Conservation (phyloP, 2,888 invertebrate species). For the Lasioglossum pauxillum region DNA sequence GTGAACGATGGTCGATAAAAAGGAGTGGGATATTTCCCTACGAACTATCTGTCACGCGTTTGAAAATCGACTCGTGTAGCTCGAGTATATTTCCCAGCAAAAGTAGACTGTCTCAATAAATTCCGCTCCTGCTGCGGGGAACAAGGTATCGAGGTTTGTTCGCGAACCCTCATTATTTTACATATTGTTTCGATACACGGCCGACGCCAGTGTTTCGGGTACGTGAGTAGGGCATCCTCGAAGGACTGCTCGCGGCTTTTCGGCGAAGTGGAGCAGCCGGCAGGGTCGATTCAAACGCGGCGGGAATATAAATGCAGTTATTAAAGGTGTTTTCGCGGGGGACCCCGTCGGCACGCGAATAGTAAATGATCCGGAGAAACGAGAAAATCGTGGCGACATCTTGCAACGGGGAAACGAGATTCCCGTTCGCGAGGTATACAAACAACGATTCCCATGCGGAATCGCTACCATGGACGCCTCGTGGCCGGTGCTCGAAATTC, state of each 20-base stretch:
- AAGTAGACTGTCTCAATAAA: conserved; percentile 51
- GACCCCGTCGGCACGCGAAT: conserved; percentile 48
- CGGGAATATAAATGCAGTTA: conserved; percentile 81
- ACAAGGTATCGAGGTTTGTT: conserved; percentile 49
- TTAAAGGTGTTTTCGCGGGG: conserved; percentile 70
- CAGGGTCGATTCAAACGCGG: conserved; percentile 68
- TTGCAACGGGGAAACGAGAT: conserved; percentile 18
- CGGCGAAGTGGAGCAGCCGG: conserved; percentile 18
- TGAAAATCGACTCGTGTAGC: background rate
- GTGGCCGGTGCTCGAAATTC: conserved; percentile 30
- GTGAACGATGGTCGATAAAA: background rate
- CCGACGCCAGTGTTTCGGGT: conserved; percentile 17
- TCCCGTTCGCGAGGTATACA: background rate
- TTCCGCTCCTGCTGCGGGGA: conserved; percentile 40
- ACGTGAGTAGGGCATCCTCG: conserved; percentile 65
- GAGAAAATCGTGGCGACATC: conserved; percentile 53
- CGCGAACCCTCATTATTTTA: conserved; percentile 67
- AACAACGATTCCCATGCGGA: conserved; percentile 23
- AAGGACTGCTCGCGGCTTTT: conserved; percentile 60
- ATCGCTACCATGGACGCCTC: conserved; percentile 19
- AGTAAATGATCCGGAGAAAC: conserved; percentile 56
- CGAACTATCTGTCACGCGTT: background rate
- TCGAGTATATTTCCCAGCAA: conserved; percentile 1
- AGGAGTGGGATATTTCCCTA: background rate
- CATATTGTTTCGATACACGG: conserved; percentile 75